Conservation (phyloP, 2,888 invertebrate species). For the Eilema griseolum region DNA sequence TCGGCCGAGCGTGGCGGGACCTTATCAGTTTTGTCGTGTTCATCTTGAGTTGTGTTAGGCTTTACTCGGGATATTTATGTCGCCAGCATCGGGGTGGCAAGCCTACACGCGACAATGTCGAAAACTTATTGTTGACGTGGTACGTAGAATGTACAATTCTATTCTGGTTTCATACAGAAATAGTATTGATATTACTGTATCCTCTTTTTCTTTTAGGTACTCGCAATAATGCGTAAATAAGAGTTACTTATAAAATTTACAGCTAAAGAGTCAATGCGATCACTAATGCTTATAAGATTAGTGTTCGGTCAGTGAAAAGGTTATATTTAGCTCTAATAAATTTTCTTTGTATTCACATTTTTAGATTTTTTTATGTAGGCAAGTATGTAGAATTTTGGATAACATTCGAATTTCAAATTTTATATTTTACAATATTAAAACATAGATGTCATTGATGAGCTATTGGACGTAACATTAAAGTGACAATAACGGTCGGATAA, state of each 20-base stretch:
- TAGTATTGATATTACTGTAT: conserved; percentile 37
- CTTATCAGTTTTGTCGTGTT: conserved; percentile 86
- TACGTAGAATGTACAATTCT: conserved; percentile 55
- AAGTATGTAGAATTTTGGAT: neutral
- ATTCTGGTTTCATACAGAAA: conserved; percentile 51
- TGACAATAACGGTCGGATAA: conserved; percentile 54
- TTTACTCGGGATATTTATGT: conserved; percentile 84
- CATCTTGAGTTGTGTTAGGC: conserved; percentile 87
- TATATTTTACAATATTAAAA: conserved; percentile 32
- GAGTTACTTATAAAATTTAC: neutral
- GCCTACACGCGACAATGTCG: conserved; percentile 78
- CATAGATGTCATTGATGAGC: conserved; percentile 44
- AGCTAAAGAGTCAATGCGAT: neutral
- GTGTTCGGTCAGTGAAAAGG: neutral
- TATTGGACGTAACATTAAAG: conserved; percentile 44
- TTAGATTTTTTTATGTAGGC: no score
- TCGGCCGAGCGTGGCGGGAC: conserved; percentile 75
- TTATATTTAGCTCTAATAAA: neutral
- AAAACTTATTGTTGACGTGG: conserved; percentile 75
- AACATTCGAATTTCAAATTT: neutral
- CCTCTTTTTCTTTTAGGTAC: neutral
- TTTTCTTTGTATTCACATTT: neutral
- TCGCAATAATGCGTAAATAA: neutral
- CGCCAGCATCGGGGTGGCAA: conserved; percentile 71
- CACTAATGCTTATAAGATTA: neutral